Conservation (phyloP, 2,113 vertebrate species). For the Cricetomys ansorgei region DNA sequence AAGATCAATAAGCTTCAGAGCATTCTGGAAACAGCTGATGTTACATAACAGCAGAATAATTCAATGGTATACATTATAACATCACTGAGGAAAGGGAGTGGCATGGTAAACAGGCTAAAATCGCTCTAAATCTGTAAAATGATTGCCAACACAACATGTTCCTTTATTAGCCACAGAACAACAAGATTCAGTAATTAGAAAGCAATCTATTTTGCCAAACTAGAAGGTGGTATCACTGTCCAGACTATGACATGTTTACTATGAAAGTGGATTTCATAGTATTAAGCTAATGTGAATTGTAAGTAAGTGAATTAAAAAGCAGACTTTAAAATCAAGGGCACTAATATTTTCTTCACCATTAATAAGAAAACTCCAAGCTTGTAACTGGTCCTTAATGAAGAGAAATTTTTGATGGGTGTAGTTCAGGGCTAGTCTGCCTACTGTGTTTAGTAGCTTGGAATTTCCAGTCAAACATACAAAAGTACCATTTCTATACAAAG, state of each 20-base stretch:
- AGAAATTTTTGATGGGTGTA: background rate
- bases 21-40: constrained; percentile 29
- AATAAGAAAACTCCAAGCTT: background rate
- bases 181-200: background rate
- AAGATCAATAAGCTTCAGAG: constrained; percentile 16
- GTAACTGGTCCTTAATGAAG: background rate
- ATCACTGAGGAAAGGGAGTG: constrained; percentile 24
- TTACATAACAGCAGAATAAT: constrained; percentile 36
- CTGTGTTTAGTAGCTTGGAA: background rate
- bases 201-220: background rate
- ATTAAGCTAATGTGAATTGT: constrained; percentile 29
- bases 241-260: background rate
- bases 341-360: background rate
- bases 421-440: background rate
- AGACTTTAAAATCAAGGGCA: background rate
- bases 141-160: background rate
- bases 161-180: constrained; percentile 12
- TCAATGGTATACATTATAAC: background rate
- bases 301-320: constrained; percentile 20
- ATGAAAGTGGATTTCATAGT: background rate
- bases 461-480: background rate
- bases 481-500: background rate
- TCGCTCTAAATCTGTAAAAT: background rate
- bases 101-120: constrained; percentile 3
- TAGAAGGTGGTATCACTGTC: background rate